Evolutionary conservation across 2,797 vertebrate genomes (phyloP), one percentile per base, ranked within the genome.

Genomic region (Stomatorhinus walkeri): DNA sequence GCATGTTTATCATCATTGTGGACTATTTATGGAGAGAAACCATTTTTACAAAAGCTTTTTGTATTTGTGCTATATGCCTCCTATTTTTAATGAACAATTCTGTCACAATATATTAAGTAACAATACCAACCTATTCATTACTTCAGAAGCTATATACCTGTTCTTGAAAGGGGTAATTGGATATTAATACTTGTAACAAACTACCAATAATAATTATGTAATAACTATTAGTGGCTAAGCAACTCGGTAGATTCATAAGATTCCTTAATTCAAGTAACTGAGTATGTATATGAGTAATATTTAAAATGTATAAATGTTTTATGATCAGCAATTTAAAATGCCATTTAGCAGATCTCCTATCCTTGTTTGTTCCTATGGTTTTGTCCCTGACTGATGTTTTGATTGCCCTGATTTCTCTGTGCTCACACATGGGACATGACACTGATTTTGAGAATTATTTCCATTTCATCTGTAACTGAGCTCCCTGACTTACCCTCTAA

Each of bases 21-120:
- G 48, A 81, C 48, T 88, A 88, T 88, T 81, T 79, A 81, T 88
- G 36, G 49, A 88, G n/a, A 16, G 64, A 40, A n/a, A 88, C 28
- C 87, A 81, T 4, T 79, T 48, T 52, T 79, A 54, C 24, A 79
- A 88, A 88, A 88, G 49, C 43, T 52, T 76, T 22, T 51, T 24
- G 79, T 51, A 40, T 32, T 40, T 32, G 48, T 43, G 43, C 22
- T 61, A 14, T 43, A 14, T 72, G 83, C 40, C 40, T 40, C 36
- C 36, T 43, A 56, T 84, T 79, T 16, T 40, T 40, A 61, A 40
- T 54, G 16, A 88, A 88, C 81, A 14, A 14, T 51, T 81, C 10
- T 81, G 72, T 88, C 24, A 56, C 16, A 14, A 28, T 7, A 88
- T n/a, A 83, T 43, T 16, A 24, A 59, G 52, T 83, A 40, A 88